These are phyloP conservation scores for Mercenaria mercenaria DNA, from an alignment of 1,140 invertebrate genomes.

Conservation along the genomic window DNA sequence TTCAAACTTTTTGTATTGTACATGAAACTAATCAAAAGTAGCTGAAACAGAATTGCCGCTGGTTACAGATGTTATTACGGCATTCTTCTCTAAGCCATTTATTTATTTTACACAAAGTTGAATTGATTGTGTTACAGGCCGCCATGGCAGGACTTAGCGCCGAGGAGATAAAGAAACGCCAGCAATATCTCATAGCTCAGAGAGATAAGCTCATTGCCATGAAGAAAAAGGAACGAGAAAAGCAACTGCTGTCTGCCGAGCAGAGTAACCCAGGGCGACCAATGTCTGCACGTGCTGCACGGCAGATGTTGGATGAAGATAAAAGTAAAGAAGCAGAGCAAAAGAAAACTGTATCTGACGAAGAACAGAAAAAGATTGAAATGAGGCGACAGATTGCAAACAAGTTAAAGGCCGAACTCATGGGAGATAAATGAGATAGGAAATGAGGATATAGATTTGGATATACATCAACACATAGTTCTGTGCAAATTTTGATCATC, in stretches of 20 bases:
- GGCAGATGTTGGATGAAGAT: conserved; percentile 87
- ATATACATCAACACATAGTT: neutral
- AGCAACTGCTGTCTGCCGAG: conserved; percentile 88
- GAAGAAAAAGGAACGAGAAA: conserved; percentile 94
- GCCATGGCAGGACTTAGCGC: conserved; percentile 79
- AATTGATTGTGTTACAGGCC: too few relatives aligned
- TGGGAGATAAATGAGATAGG: conserved; percentile 79
- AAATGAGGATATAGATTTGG: neutral
- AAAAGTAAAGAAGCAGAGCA: conserved; percentile 81
- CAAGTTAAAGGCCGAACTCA: conserved; percentile 93
- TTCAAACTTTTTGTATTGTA: too few relatives aligned
- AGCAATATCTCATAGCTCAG: conserved; percentile 94
- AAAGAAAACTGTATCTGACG: conserved; percentile 75
- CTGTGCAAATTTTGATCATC: too few relatives aligned
- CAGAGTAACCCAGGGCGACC: conserved; percentile 87
- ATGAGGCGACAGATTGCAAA: conserved; percentile 93
- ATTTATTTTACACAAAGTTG: too few relatives aligned
- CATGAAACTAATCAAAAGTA: too few relatives aligned
- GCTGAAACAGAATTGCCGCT: too few relatives aligned
- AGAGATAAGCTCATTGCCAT: conserved; percentile 95
- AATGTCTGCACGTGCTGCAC: conserved; percentile 90
- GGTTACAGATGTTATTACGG: too few relatives aligned
- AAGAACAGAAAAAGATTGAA: conserved; percentile 89
- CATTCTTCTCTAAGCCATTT: too few relatives aligned
- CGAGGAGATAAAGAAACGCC: conserved; percentile 92